Conservation (phyloP, 2,113 vertebrate genomes). For the Scalopus aquaticus region DNA sequence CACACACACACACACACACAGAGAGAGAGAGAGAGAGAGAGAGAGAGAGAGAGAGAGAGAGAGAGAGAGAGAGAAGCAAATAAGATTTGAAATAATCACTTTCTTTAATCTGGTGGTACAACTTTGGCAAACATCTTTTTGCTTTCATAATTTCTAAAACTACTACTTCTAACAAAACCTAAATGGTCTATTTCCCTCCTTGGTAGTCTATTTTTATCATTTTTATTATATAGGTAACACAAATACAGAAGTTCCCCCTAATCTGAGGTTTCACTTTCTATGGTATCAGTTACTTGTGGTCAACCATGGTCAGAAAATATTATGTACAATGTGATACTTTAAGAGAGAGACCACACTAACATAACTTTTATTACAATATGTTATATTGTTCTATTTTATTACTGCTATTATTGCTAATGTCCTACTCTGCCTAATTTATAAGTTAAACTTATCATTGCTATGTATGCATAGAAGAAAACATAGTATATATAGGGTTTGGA, state of each 20-base stretch:
- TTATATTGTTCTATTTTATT: background rate
- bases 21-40: no score
- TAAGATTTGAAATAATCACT: conserved; percentile 6
- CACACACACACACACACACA: background rate
- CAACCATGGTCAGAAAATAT: background rate
- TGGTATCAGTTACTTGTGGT: background rate
- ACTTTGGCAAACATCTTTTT: conserved; percentile 18
- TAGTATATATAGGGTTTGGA: no score
- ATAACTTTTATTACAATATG: background rate
- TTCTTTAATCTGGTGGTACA: conserved; percentile 10
- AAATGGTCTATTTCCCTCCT: background rate
- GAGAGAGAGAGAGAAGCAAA: no score
- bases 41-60: no score
- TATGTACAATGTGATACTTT: background rate
- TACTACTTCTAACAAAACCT: conserved; percentile 12
- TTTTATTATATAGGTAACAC: background rate
- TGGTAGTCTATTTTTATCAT: background rate
- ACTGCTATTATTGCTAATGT: background rate
- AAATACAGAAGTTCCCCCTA: background rate
- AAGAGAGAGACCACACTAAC: background rate
- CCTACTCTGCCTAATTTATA: no score
- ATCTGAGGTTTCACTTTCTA: background rate
- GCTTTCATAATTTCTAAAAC: conserved; percentile 26
- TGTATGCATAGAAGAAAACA: no score
- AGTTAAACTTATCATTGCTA: no score